A percentile compares a stretch with the other conserved stretches of the same genome.
These are phyloP conservation scores for Scopus umbretta DNA, from an alignment of 2,113 vertebrate species.

Conservation along the genomic window DNA sequence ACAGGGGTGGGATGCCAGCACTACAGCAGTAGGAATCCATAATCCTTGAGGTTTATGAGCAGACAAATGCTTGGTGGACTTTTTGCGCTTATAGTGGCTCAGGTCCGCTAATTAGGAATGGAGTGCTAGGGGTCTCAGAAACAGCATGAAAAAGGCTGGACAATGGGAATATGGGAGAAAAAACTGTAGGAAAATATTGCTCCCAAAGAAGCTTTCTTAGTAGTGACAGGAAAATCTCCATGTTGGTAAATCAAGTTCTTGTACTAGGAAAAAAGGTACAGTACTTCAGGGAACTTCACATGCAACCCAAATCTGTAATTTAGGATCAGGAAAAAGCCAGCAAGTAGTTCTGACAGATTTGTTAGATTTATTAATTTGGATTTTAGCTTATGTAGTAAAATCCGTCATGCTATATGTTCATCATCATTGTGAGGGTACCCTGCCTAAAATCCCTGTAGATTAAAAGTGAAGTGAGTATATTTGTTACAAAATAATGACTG, in stretches of 20 bases:
- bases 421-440: background rate
- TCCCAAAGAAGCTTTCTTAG: background rate
- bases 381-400: background rate
- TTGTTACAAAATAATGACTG: background rate
- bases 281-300: background rate
- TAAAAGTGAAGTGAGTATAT: background rate
- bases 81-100: background rate
- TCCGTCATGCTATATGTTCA: background rate
- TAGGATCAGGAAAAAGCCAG: background rate
- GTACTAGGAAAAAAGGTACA: background rate
- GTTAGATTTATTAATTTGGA: background rate
- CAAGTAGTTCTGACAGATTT: background rate
- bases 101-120: background rate
- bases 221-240: background rate
- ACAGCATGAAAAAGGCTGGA: accelerated
- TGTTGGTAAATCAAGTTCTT: background rate
- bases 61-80: background rate
- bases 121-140: background rate
- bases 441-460: background rate
- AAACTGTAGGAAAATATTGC: background rate
- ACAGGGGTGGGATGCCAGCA: background rate
- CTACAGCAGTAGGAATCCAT: background rate
- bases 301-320: background rate
- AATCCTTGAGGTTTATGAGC: background rate
- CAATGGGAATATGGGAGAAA: background rate